Evolutionary conservation across 2,113 vertebrate genomes (phyloP).

Genomic region (Epinephelus moara): DNA sequence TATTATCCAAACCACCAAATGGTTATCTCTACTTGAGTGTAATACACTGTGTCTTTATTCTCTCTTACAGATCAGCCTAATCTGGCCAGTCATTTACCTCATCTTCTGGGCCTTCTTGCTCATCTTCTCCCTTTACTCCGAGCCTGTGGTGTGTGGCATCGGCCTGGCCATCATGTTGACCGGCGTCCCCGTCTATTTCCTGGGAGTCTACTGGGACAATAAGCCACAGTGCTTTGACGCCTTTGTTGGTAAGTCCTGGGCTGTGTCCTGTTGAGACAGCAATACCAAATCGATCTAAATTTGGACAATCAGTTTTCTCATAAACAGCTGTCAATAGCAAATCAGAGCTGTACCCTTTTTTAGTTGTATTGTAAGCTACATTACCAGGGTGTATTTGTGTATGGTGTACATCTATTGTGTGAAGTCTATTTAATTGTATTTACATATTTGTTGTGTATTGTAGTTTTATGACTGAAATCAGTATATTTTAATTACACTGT

Average conservation of each 20-base stretch:
- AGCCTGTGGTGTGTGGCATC: slow-evolving; percentile 92
- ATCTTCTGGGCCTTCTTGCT: slow-evolving; percentile 95
- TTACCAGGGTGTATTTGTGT: too few species aligned
- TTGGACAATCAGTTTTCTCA: too few species aligned
- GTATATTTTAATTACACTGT: too few species aligned
- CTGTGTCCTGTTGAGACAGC: background rate
- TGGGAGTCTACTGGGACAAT: slow-evolving; percentile 92
- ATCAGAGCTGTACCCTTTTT: too few species aligned
- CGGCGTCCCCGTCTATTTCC: slow-evolving; percentile 92
- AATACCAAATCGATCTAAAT: too few species aligned
- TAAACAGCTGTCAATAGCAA: too few species aligned
- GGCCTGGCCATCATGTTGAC: slow-evolving; percentile 95
- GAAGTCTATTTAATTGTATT: too few species aligned
- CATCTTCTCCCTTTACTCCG: slow-evolving; percentile 93
- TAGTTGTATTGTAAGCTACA: too few species aligned
- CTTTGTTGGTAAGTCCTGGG: slow-evolving; percentile 85
- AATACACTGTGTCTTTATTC: background rate
- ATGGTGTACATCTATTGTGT: too few species aligned
- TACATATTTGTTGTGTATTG: too few species aligned
- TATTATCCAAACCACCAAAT: background rate
- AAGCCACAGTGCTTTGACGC: slow-evolving; percentile 89
- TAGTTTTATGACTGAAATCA: too few species aligned
- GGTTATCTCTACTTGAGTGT: background rate
- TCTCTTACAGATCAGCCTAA: slow-evolving; percentile 86
- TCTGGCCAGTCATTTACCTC: slow-evolving; percentile 92